These are phyloP conservation scores for Bettongia penicillata DNA, from an alignment of 2,113 vertebrate genomes.

Conservation along the genomic window DNA sequence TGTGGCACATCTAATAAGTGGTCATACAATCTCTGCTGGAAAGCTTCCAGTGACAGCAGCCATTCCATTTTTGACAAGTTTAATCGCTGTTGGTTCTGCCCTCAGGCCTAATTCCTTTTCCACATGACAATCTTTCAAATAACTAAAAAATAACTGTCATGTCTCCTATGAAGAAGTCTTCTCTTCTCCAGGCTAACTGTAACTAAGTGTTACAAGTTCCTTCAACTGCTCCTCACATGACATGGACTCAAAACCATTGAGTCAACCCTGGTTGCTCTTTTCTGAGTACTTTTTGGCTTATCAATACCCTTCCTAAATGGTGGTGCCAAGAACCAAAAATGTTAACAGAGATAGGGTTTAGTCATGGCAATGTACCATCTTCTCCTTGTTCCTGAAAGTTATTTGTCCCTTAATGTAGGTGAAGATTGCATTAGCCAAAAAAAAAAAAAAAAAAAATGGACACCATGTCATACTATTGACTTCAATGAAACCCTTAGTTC, in stretches of 20 bases:
- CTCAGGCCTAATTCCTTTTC: neutral
- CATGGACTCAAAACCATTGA: neutral
- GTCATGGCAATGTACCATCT: neutral
- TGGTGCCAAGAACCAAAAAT: neutral
- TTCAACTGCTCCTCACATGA: neutral
- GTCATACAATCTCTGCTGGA: neutral
- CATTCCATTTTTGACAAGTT: neutral
- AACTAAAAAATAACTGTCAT: neutral
- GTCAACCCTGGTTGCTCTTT: neutral
- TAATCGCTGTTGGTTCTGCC: neutral
- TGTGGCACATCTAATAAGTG: neutral
- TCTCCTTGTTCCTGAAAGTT: neutral
- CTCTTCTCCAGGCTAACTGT: neutral
- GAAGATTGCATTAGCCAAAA: neutral
- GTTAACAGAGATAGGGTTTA: neutral
- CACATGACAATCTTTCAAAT: neutral
- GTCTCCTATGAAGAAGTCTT: neutral
- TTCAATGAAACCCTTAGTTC: neutral
- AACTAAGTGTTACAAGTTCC: neutral
- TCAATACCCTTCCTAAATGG: neutral
- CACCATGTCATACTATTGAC: neutral
- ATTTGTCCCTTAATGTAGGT: neutral
- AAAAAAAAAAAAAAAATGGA: neutral
- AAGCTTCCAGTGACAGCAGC: neutral
- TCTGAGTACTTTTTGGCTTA: neutral